A percentile compares a stretch with the other conserved stretches of the same genome.
Evolutionary conservation across 2,113 vertebrate genomes (phyloP).

Genomic region (Morone chrysops): DNA sequence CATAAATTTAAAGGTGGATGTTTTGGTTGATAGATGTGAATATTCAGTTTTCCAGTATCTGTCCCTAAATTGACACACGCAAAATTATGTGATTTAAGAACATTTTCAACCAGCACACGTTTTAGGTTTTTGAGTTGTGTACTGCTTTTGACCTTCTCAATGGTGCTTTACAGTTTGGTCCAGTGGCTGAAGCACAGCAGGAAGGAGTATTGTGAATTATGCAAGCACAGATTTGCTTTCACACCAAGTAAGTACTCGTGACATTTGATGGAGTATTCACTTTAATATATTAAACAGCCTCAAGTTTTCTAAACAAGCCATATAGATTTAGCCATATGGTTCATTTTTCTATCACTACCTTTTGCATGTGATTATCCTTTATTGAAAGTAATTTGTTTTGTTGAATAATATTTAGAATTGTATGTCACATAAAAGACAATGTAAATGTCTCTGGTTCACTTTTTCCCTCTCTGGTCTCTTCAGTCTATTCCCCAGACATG

Average conservation of each 20-base stretch:
- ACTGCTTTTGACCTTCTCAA: slow-evolving; percentile 14
- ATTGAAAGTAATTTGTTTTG: neutral
- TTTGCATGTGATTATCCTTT: neutral
- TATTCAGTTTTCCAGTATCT: neutral
- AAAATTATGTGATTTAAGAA: neutral
- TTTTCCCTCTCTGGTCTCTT: neutral
- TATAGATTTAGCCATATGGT: neutral
- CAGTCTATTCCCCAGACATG: slow-evolving; percentile 99
- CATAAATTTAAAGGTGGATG: neutral
- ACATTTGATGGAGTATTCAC: slow-evolving; percentile 7
- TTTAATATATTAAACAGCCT: slow-evolving; percentile 10
- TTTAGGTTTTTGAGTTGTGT: neutral
- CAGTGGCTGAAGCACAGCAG: slow-evolving; percentile 99
- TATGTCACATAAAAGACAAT: neutral
- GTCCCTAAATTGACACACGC: neutral
- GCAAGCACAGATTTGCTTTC: slow-evolving; percentile 99
- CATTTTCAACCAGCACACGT: neutral
- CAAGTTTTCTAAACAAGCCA: neutral
- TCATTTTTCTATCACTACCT: neutral
- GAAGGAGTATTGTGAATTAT: slow-evolving; percentile 99
- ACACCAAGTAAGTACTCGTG: slow-evolving; percentile 94
- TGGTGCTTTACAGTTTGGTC: slow-evolving; percentile 91
- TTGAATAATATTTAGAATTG: neutral
- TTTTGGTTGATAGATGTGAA: neutral
- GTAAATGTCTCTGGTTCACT: slow-evolving; percentile 2